Base-by-base conservation (phyloP, 2,888 invertebrate species). In the Hirtodrosophila confusa region DNA sequence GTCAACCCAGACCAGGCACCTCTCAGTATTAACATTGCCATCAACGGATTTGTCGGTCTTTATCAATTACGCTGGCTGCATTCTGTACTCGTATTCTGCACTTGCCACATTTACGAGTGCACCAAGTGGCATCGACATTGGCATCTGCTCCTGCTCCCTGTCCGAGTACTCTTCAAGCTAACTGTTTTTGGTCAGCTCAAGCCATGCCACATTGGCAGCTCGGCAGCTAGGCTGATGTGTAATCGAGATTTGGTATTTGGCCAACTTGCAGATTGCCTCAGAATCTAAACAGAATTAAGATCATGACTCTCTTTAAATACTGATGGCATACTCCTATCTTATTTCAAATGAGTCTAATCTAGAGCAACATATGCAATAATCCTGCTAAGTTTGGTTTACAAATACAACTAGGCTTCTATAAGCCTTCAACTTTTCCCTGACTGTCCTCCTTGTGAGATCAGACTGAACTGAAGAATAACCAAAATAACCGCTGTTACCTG, bases 21-120 rank as follows among this genome's bases (percentile, higher is more conserved):
- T 48, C 49, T 47, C 44, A 56, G 78, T 69, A 82, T 82, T 82
- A 88, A 79, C 86, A 82, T 86, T 53, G 80, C 82, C 86, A 88
- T 83, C 82, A 86, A 71, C 80, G 84, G 88, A 88, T 83, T 88
- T 83, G 88, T 88, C 88, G 87, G 87, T 88, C 75, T 88, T 86
- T 84, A 88, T 84, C 83, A 88, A 88, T 84, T 84, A 80, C 87
- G 88, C 88, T 84, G 24, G 57, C 69, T 50, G 60, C 60, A 72
- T 72, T 53, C 50, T 40, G 24, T 43, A 17, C 17, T 17, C 17
- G 68, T 35, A 56, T 65, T 54, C 65, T 43, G 63, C 44, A 45
- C 67, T 69, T 68, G 83, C 82, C 65, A 68, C 74, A 86, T 80
- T 70, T 68, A 55, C 77, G 73, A 85, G 77, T 77, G 80, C 77